Percentiles rank a stretch among this genome's conserved stretches.
Evolutionary conservation across 1,140 invertebrate species (phyloP).

Genomic region (Drosophila yakuba): DNA sequence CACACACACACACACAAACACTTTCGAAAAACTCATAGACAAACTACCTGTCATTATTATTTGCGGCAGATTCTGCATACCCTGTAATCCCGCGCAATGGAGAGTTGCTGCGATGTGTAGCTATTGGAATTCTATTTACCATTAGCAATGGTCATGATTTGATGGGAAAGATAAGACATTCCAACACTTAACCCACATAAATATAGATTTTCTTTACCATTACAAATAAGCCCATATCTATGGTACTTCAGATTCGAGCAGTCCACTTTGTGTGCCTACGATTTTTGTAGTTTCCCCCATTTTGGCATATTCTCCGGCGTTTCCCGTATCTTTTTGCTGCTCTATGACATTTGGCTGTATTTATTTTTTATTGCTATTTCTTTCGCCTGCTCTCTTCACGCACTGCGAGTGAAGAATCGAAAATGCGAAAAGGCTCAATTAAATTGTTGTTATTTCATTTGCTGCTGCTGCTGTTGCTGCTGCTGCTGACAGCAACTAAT

Average conservation of each 20-base stretch:
- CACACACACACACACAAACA: slow-evolving; percentile 34
- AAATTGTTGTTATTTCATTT: slow-evolving; percentile 55
- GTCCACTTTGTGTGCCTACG: not conserved
- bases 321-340: slow-evolving; percentile 12
- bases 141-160: no score
- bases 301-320: slow-evolving; percentile 39
- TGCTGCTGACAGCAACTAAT: slow-evolving; percentile 11
- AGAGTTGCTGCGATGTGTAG: not conserved
- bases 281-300: slow-evolving; percentile 10
- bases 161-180: no score
- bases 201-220: no score
- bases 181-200: no score
- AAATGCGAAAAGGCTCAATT: slow-evolving; percentile 74
- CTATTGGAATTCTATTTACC: no score
- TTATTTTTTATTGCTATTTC: not conserved
- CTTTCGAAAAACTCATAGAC: slow-evolving; percentile 50
- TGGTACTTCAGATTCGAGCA: not conserved
- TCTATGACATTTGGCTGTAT: slow-evolving; percentile 60
- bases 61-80: slow-evolving; percentile 44
- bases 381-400: slow-evolving; percentile 38
- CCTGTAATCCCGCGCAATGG: slow-evolving; percentile 7
- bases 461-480: no score
- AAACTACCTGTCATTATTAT: slow-evolving; percentile 79
- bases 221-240: not conserved
- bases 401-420: slow-evolving; percentile 67